These are phyloP conservation scores for Mizuhopecten yessoensis DNA, from an alignment of 1,140 invertebrate species.

Conservation along the genomic window DNA sequence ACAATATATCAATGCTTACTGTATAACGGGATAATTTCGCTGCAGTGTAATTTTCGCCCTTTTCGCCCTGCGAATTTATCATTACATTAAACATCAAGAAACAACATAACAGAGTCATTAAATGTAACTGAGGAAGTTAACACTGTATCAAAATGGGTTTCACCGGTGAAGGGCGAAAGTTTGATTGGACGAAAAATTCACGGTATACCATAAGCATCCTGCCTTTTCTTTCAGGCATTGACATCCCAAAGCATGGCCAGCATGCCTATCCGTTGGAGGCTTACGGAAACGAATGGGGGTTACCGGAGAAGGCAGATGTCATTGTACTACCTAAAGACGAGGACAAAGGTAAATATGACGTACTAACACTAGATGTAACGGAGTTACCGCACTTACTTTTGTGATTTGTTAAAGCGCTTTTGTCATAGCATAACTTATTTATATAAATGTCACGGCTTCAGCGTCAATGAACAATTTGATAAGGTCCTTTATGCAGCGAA, in stretches of 20 bases:
- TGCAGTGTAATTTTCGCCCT: too few species aligned
- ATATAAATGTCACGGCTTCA: too few species aligned
- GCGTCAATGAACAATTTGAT: neutral
- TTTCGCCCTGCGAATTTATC: too few species aligned
- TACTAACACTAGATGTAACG: neutral
- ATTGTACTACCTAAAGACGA: neutral
- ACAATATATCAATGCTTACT: too few species aligned
- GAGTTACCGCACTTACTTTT: neutral
- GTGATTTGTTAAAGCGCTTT: neutral
- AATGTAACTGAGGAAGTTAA: neutral
- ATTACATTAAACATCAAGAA: too few species aligned
- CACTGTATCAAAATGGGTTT: neutral
- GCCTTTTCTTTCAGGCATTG: slow-evolving; percentile 79
- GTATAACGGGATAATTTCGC: too few species aligned
- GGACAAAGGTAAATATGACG: neutral
- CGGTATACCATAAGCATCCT: too few species aligned
- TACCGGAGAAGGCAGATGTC: neutral
- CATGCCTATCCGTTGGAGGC: slow-evolving; percentile 84
- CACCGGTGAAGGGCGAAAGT: too few species aligned
- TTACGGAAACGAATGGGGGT: slow-evolving; percentile 82
- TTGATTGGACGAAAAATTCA: too few species aligned
- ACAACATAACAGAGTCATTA: neutral
- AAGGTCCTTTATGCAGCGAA: neutral
- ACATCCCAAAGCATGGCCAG: slow-evolving; percentile 85
- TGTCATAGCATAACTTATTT: too few species aligned